Base-by-base conservation (phyloP, 64 coral and sea anemone genomes). In the Platygyra sinensis region DNA sequence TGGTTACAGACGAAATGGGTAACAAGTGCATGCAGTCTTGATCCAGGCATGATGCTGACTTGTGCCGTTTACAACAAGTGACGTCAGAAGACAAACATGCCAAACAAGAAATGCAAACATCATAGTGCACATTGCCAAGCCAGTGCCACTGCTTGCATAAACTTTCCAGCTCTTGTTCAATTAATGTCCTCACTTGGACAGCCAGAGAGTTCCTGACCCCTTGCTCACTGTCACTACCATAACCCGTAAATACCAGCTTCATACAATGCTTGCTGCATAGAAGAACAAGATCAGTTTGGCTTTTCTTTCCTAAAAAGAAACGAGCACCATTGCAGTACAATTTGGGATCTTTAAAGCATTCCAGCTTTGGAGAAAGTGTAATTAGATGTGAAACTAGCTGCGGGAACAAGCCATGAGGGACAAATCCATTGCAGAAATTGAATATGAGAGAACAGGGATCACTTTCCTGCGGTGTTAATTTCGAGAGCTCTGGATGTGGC, bases 81-180 rank as follows among this genome's bases (percentile, higher is more conserved):
- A 8, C 42, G 36, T 0, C 52, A 69, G 12, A 50, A 65, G 52
- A 36, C 14, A 39, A 3, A 78, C 93, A 94, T 2, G 93, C 81
- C 4, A 59, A 89, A 33, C 93, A 94, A 42, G 84, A 13, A 28
- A 91, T 88, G 62, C 87, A 89, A 62, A 91, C 27, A 24, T 94
- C 88, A 63, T 89, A 90, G 3, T 61, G 80, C 29, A 90, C 82
- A 52, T 87, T 85, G 0, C 88, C 80, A 73, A 94, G 51, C 81
- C 93, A 94, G 12, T 89, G 87, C 39, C 87, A 86, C 51, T 94
- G 79, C 31, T 38, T 60, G n/a, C 71, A 80, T 27, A 94, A 82
- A 25, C 76, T 76, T 25, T 64, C 67, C 28, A 94, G 75, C 59
- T 75, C 89, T 31, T 75, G 51, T 49, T 94, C 88, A 15, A 94